A percentile compares a stretch with the other conserved stretches of the same genome.
phyloP scores from a whole-genome alignment of 2,797 vertebrate species.

The Clarias laeviceps region DNA sequence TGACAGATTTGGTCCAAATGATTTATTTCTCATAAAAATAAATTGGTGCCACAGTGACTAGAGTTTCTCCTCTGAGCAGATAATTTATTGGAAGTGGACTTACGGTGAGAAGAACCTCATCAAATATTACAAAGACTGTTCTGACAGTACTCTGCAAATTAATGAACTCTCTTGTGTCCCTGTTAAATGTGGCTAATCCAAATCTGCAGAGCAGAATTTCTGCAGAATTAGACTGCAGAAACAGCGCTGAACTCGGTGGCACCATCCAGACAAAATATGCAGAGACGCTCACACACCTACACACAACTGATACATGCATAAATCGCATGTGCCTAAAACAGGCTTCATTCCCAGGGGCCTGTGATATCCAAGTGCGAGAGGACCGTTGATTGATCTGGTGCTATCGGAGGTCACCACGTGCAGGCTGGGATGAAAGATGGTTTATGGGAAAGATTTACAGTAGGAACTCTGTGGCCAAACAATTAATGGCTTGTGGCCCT shows the following conservation, averaged over 20 bases:
- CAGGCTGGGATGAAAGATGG: conserved; percentile 47
- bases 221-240: conserved; percentile 26
- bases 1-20: background rate
- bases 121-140: background rate
- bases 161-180: background rate
- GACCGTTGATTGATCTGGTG: conserved; percentile 25
- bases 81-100: background rate
- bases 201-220: conserved; percentile 29
- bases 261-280: conserved; percentile 5
- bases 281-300: conserved; percentile 7
- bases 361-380: background rate
- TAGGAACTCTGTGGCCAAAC: conserved; percentile 54
- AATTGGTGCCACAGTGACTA: background rate
- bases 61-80: background rate
- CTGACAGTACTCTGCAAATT: background rate
- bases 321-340: background rate
- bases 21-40: background rate
- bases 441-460: conserved; percentile 56
- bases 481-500: conserved; percentile 56
- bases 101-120: background rate
- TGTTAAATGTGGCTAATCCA: background rate
- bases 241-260: conserved; percentile 14
- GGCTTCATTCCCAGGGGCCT: background rate
- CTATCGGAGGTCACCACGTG: conserved; percentile 40
- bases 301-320: conserved; percentile 10